Evolutionary conservation across 2,797 vertebrate species (phyloP).

Genomic region (Sebastes umbrosus): DNA sequence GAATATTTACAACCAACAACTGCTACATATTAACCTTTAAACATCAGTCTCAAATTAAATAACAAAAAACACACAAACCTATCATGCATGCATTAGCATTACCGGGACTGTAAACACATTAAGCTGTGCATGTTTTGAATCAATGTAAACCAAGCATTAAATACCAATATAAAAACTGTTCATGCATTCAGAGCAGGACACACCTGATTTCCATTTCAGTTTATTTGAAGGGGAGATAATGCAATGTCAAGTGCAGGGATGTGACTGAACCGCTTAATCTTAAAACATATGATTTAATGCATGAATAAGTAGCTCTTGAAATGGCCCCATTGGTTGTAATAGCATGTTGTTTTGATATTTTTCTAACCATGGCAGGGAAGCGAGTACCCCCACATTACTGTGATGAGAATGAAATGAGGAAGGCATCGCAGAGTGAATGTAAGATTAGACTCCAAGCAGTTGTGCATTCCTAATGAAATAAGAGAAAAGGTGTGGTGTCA

Average conservation of each 20-base stretch:
- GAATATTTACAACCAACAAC: no score
- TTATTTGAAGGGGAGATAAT: background rate
- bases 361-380: background rate
- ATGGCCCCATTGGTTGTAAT: background rate
- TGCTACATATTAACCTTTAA: background rate
- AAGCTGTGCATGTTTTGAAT: background rate
- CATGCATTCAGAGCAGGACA: background rate
- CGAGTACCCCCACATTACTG: background rate
- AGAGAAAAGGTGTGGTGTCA: background rate
- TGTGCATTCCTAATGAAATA: background rate
- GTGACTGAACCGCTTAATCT: background rate
- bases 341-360: background rate
- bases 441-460: background rate
- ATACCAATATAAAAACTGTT: background rate
- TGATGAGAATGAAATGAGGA: conserved; percentile 16
- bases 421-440: background rate
- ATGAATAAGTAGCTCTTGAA: background rate
- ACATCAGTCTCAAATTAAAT: background rate
- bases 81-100: background rate
- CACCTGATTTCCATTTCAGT: background rate
- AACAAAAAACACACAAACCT: background rate
- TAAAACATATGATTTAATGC: background rate
- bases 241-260: background rate
- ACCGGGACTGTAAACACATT: background rate
- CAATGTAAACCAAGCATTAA: no score